Base-by-base conservation (phyloP, 2,113 vertebrate species). In the Pipa parva region DNA sequence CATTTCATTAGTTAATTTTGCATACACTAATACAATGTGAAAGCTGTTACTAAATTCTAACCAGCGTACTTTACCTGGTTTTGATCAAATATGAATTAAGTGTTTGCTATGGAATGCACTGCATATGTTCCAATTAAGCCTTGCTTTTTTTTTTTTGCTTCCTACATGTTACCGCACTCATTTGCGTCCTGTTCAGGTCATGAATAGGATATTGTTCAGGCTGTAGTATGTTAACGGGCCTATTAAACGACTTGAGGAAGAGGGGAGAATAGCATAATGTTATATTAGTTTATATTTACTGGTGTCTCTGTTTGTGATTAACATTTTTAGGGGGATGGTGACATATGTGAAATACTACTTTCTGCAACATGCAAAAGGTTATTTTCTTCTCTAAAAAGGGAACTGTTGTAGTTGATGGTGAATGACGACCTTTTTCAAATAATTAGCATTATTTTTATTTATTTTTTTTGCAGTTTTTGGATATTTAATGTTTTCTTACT, bases 151-250 rank as follows among this genome's bases (percentile, higher is more conserved):
- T 57, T 59, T 58, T 36, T 27, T 45, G 21, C 31, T 39, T 59
- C 59, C 64, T 39, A 18, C 45, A 68, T 59, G 36, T 59, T 59
- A 48, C 54, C 59, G 17, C 45, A 49, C 49, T 59, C 39, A 15
- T 36, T 68, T 50, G 64, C 59, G 64, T 68, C 51, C 48, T 68
- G 64, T 59, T 68, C 45, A 59, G 45, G 13, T 49, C 48, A 59
- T 68, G 64, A 68, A 68, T 68, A 59, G 64, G 64, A 68, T 68
- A 68, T 68, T 68, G 64, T 68, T 68, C 31, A 59, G 59, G 39
- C 63, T 48, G 63, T 28, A 39, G 29, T 21, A 63, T 33, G 48
- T 63, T 63, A 63, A 66, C 55, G 51, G 45, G 31, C 45, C 48
- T 39, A 51, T 68, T 68, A 59, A 50, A 68, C 50, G 15, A 13